A percentile compares a stretch with the other conserved stretches of the same genome.
Conservation (phyloP, 2,797 vertebrate genomes). For the Mycteria americana region DNA sequence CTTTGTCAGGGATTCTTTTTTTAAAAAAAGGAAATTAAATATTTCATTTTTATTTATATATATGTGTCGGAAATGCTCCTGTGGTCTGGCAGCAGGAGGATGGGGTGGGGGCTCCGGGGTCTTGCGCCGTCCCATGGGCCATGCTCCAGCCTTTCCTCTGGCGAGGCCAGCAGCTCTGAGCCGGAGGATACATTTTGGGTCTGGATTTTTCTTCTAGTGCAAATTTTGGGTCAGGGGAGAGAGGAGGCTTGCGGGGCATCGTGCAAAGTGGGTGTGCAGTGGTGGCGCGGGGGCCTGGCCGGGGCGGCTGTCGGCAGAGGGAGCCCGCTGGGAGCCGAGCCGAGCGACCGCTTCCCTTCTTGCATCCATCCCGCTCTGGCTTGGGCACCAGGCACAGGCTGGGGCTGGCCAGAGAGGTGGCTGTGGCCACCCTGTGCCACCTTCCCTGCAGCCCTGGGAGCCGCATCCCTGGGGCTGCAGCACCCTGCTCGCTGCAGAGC, state of each 20-base stretch:
- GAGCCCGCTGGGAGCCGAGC: background rate
- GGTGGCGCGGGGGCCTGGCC: rapidly evolving
- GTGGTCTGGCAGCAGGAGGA: rapidly evolving
- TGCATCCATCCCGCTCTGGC: background rate
- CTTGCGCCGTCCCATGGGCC: background rate
- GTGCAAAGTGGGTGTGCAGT: rapidly evolving
- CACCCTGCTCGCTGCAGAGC: background rate
- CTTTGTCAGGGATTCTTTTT: background rate
- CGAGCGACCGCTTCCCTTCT: rapidly evolving
- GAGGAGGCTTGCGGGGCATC: rapidly evolving
- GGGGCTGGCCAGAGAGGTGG: background rate
- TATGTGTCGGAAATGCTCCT: rapidly evolving
- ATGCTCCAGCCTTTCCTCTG: background rate
- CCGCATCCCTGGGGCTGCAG: background rate
- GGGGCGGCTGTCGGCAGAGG: background rate
- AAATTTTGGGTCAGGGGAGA: background rate
- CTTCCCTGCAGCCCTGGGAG: background rate
- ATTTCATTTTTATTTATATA: background rate
- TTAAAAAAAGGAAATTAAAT: background rate
- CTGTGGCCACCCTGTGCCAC: background rate
- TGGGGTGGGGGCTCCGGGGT: rapidly evolving
- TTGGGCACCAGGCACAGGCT: background rate
- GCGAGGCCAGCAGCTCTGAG: background rate
- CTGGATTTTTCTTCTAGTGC: background rate
- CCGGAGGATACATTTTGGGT: background rate